Conservation (phyloP, 1,140 invertebrate genomes). For the Pseudomyrmex pallidus region DNA sequence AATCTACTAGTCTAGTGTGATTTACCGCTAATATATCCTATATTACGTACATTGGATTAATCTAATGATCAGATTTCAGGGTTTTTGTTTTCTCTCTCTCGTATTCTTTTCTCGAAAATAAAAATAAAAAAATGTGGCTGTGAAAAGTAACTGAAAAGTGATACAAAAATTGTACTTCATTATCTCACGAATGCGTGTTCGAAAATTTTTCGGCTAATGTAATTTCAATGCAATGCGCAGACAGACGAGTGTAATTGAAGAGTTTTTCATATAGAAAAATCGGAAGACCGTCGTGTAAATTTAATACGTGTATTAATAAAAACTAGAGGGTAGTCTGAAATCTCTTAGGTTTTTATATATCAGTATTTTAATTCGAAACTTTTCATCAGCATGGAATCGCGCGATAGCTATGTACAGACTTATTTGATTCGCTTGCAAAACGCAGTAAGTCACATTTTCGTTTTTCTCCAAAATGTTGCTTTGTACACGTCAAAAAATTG, state of each 20-base stretch:
- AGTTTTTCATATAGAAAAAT: conserved; percentile 20
- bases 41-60: conserved; percentile 40
- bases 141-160: conserved; percentile 14
- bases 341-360: too few relatives aligned
- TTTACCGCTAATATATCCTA: conserved; percentile 47
- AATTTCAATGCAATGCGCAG: neutral
- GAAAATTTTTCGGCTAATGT: neutral
- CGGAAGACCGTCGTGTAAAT: conserved; percentile 4
- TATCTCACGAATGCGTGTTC: neutral
- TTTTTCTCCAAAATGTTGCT: neutral
- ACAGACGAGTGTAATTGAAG: conserved; percentile 1
- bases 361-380: neutral
- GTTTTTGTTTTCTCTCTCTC: conserved; percentile 31
- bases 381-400: conserved; percentile 1
- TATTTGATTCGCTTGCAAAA: conserved; percentile 31
- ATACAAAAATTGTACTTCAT: neutral
- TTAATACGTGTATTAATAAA: neutral
- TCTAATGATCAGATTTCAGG: conserved; percentile 25
- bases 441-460: neutral
- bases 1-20: conserved; percentile 58
- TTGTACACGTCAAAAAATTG: neutral
- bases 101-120: neutral
- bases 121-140: neutral
- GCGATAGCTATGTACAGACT: neutral
- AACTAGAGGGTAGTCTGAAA: too few relatives aligned